These are phyloP conservation scores for Pollenia amentaria DNA, from an alignment of 2,888 invertebrate species.

Conservation along the genomic window DNA sequence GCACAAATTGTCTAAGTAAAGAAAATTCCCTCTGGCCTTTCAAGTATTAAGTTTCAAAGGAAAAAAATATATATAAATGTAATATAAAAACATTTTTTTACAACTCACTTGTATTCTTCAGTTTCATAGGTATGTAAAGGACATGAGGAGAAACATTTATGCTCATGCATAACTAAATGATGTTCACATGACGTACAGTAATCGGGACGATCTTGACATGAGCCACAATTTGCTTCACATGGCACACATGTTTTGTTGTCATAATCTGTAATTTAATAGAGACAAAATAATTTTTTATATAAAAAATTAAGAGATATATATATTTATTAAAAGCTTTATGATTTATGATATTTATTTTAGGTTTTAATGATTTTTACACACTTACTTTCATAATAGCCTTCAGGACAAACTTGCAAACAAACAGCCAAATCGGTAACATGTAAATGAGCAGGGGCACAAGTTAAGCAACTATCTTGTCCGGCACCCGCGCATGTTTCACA, in stretches of 20 bases:
- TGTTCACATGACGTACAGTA: slow-evolving; percentile 95
- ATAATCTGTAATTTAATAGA: slow-evolving; percentile 85
- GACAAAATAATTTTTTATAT: background rate
- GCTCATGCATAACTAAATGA: slow-evolving; percentile 92
- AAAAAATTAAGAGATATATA: too few species aligned
- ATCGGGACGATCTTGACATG: slow-evolving; percentile 92
- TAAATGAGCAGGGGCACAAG: slow-evolving; percentile 93
- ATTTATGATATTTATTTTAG: background rate
- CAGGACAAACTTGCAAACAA: slow-evolving; percentile 94
- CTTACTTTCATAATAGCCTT: slow-evolving; percentile 94
- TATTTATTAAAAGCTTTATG: too few species aligned
- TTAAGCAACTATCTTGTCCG: slow-evolving; percentile 93
- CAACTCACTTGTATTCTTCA: slow-evolving; percentile 90
- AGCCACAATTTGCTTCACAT: slow-evolving; percentile 94
- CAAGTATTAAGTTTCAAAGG: background rate
- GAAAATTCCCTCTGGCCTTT: background rate
- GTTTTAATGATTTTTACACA: slow-evolving; percentile 66
- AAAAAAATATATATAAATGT: background rate
- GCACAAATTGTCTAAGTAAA: background rate
- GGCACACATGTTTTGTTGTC: slow-evolving; percentile 92
- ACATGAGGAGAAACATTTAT: slow-evolving; percentile 93
- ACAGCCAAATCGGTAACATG: slow-evolving; percentile 93
- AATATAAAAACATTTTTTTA: background rate
- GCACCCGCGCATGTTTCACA: slow-evolving; percentile 95
- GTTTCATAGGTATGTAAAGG: slow-evolving; percentile 93